Percentiles rank a stretch among this genome's conserved stretches.
phyloP scores from a whole-genome alignment of 2,797 vertebrate species.

The Microctenopoma steveboyesi region DNA sequence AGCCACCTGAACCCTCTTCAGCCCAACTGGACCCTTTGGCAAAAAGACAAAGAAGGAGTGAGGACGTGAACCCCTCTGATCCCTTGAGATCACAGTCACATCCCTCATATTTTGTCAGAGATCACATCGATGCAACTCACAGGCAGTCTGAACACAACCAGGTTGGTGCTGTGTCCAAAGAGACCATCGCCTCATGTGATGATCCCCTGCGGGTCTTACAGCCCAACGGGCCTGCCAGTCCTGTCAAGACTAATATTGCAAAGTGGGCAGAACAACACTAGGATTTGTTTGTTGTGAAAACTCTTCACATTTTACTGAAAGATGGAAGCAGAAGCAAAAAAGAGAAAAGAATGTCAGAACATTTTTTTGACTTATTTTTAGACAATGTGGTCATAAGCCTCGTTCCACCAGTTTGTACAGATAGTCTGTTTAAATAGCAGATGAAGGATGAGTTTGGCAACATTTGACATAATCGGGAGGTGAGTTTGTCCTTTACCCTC shows the following conservation, averaged over 20 bases:
- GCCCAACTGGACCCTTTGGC: slow-evolving; percentile 67
- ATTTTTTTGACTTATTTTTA: no score
- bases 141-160: slow-evolving; percentile 67
- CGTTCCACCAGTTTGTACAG: slow-evolving; percentile 53
- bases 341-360: no score
- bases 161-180: slow-evolving; percentile 77
- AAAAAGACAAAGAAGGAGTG: slow-evolving; percentile 83
- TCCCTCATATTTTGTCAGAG: slow-evolving; percentile 49
- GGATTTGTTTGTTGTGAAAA: slow-evolving; percentile 20
- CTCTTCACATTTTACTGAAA: slow-evolving; percentile 3
- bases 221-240: slow-evolving; percentile 73
- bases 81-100: slow-evolving; percentile 72
- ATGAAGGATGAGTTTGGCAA: slow-evolving; percentile 40
- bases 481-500: slow-evolving; percentile 70
- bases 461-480: slow-evolving; percentile 29
- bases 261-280: slow-evolving; percentile 61
- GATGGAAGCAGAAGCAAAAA: background rate
- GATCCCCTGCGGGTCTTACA: slow-evolving; percentile 85
- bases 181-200: slow-evolving; percentile 82
- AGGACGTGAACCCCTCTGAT: slow-evolving; percentile 80
- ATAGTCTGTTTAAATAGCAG: slow-evolving; percentile 57
- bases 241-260: slow-evolving; percentile 74
- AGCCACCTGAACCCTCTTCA: slow-evolving; percentile 31
- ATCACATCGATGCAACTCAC: slow-evolving; percentile 44
- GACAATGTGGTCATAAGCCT: background rate